These are phyloP conservation scores for Homarus gammarus DNA, from an alignment of 2,888 invertebrate genomes.

Conservation along the genomic window DNA sequence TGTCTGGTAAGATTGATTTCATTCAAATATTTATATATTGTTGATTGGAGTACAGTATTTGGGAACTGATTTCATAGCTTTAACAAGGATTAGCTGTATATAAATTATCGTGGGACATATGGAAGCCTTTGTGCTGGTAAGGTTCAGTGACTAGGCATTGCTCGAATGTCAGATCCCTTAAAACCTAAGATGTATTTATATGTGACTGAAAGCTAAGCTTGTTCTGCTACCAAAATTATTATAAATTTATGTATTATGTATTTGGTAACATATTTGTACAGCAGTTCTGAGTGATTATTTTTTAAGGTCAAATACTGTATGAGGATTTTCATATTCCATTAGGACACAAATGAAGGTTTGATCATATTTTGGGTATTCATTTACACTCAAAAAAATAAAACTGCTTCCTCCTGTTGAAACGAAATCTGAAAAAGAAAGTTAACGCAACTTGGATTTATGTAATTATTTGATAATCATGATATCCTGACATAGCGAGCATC, in stretches of 20 bases:
- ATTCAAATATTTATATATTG: slow-evolving; percentile 18
- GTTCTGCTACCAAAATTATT: slow-evolving; percentile 6
- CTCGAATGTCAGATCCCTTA: slow-evolving; percentile 38
- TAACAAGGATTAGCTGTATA: slow-evolving; percentile 55
- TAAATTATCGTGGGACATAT: slow-evolving; percentile 66
- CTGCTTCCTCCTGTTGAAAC: not conserved
- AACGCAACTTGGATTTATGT: not conserved
- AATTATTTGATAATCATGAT: not conserved
- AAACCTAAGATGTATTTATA: not conserved
- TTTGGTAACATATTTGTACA: slow-evolving; percentile 13
- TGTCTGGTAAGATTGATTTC: slow-evolving; percentile 23
- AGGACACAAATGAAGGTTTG: not conserved
- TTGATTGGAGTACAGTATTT: too few species aligned
- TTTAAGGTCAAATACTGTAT: not conserved
- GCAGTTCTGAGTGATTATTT: not conserved
- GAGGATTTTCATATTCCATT: not conserved
- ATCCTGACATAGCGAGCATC: slow-evolving; percentile 35
- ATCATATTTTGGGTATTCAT: not conserved
- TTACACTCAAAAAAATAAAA: not conserved
- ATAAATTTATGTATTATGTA: not conserved
- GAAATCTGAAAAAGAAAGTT: not conserved
- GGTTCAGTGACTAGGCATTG: slow-evolving; percentile 46
- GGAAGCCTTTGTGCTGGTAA: slow-evolving; percentile 62
- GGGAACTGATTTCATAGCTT: slow-evolving; percentile 32
- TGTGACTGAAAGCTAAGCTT: slow-evolving; percentile 29